Evolutionary conservation across 2,888 invertebrate species (phyloP), one percentile per base, ranked within the genome.

Genomic region (Penaeus monodon): DNA sequence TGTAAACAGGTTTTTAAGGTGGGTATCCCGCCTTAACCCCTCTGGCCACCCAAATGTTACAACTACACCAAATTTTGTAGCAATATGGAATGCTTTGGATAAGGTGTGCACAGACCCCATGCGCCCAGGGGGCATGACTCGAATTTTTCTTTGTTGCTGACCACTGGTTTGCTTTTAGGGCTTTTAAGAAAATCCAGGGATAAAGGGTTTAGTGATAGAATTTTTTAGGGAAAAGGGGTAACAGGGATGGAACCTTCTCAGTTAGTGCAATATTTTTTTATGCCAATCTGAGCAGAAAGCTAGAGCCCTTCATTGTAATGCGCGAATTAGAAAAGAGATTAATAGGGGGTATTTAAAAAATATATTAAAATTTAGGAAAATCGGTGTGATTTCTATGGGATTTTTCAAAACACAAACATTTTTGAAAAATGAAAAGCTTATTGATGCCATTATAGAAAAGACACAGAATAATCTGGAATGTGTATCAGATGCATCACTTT

Each of bases 321-420:
- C 95, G 95, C 90, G 95, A 95, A 90, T 93, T 95, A 83, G 96
- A 96, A 92, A 91, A 94, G 79, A 93, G 73, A 91, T 95, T 84
- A 92, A 93, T 63, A n/a, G 91, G 93, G 90, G 7, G 92, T 92
- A 84, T 93, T 93, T 95, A n/a, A 91, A 94, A 14, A 91, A 94
- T 44, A 94, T 96, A 91, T 93, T 93, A 38, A 90, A n/a, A n/a
- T n/a, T 95, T 12, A 94, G 95, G 90, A 96, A 97, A 91, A 92
- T 96, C 87, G 95, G 95, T 22, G 94, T 96, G 24, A 94, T 95
- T 90, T 94, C 95, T 8, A 95, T 96, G 94, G 96, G 95, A 0
- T 96, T 95, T 92, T 97, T 97, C 91, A 96, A 96, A 93, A 95
- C 95, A 27, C 94, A 95, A 92, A 95, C 94, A 1, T 94, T 93